phyloP scores from a whole-genome alignment of 2,888 invertebrate species.

The Cyrtodaria siliqua region DNA sequence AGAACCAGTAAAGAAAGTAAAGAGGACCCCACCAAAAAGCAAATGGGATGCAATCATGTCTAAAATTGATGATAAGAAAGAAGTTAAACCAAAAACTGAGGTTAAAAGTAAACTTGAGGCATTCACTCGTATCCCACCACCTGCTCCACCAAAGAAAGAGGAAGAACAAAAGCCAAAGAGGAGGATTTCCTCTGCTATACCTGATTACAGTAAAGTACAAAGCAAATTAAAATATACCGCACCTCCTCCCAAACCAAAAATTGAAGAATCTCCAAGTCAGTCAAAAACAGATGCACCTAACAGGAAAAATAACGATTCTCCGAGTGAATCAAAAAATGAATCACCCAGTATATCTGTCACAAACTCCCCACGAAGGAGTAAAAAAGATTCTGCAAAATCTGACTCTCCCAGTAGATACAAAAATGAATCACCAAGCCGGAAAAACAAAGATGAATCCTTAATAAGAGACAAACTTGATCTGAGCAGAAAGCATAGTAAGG shows the following conservation, averaged over 20 bases:
- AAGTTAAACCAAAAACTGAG: constrained; percentile 90
- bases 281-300: not conserved
- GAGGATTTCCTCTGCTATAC: constrained; percentile 70
- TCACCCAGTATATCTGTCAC: constrained; percentile 2
- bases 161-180: constrained; percentile 65
- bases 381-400: not conserved
- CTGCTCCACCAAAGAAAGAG: constrained; percentile 56
- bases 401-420: no score
- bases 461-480: constrained; percentile 22
- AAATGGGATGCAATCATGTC: constrained; percentile 83
- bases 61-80: constrained; percentile 86
- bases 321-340: constrained; percentile 4
- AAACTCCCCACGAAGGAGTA: constrained; percentile 8
- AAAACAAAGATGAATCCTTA: constrained; percentile 32
- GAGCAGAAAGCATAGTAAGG: constrained; percentile 23
- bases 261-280: constrained; percentile 35
- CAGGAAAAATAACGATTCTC: not conserved
- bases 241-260: constrained; percentile 37
- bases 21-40: constrained; percentile 80
- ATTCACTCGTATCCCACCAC: constrained; percentile 65
- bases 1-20: constrained; percentile 75
- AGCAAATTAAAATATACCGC: constrained; percentile 74
- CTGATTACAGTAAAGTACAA: constrained; percentile 81
- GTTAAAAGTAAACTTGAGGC: constrained; percentile 93
- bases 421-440: constrained; percentile 18